phyloP scores from a whole-genome alignment of 2,113 vertebrate genomes.

The Tetrao urogallus region DNA sequence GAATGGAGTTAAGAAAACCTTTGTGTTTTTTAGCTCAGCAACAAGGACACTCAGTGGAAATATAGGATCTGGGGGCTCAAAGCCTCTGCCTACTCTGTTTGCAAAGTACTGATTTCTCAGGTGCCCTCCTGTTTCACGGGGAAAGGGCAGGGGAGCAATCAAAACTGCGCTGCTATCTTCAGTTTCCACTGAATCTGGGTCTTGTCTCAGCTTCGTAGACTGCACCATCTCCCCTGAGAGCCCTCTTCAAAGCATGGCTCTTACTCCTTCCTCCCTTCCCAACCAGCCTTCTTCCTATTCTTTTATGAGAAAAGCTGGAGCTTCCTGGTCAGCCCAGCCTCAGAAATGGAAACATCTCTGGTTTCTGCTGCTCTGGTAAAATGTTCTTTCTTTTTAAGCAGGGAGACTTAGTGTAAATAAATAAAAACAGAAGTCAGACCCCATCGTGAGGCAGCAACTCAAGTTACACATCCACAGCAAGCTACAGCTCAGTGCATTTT shows the following conservation, averaged over 20 bases:
- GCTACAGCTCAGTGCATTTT: background rate
- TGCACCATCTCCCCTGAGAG: background rate
- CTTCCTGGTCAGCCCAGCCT: background rate
- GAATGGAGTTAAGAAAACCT: background rate
- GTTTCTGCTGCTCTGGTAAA: background rate
- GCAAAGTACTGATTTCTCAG: background rate
- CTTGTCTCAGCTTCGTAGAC: background rate
- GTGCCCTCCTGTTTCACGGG: background rate
- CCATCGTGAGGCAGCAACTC: background rate
- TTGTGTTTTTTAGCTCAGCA: background rate
- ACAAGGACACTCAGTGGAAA: background rate
- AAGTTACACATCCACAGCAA: background rate
- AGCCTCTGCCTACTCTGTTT: background rate
- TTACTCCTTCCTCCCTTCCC: background rate
- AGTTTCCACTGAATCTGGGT: background rate
- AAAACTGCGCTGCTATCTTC: background rate
- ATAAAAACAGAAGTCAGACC: background rate
- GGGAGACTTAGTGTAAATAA: background rate
- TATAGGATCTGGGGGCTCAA: background rate
- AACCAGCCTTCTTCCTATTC: background rate
- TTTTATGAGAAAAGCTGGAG: background rate
- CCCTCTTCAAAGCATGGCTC: accelerated
- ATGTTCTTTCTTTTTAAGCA: background rate
- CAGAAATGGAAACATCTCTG: background rate
- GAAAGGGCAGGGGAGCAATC: accelerated